Percentiles rank a stretch among this genome's conserved stretches.
Evolutionary conservation across 2,888 invertebrate genomes (phyloP).

Genomic region (Apamea monoglypha): DNA sequence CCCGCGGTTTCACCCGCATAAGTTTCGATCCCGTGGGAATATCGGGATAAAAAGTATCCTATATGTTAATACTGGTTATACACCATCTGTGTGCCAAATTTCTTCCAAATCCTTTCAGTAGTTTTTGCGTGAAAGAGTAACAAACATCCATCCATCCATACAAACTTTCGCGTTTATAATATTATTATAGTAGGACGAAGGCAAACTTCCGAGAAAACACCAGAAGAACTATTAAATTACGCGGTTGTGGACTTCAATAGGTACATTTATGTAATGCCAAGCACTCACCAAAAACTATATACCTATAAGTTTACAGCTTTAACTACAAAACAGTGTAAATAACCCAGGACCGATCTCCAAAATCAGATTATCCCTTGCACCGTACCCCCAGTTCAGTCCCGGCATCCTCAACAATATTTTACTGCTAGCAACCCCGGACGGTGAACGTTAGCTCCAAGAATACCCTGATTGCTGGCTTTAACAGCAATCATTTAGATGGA

Average conservation of each 20-base stretch:
- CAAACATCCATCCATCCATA: no score
- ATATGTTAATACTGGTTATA: no score
- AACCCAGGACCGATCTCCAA: background rate
- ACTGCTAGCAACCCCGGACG: slow-evolving; percentile 68
- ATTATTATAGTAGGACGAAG: no score
- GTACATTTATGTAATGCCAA: background rate
- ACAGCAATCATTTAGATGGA: slow-evolving; percentile 77
- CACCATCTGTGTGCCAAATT: no score
- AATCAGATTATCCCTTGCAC: slow-evolving; percentile 38
- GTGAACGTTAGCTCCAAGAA: slow-evolving; percentile 66
- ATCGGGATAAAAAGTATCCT: no score
- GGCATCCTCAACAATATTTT: slow-evolving; percentile 73
- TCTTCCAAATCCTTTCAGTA: no score
- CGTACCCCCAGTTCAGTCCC: slow-evolving; percentile 46
- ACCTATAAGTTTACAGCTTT: background rate
- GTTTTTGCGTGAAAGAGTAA: no score
- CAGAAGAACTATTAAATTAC: background rate
- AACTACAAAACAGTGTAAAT: background rate
- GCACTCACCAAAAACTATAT: background rate
- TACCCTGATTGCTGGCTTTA: slow-evolving; percentile 78
- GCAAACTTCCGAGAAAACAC: background rate
- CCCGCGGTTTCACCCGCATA: no score
- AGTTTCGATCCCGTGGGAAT: no score
- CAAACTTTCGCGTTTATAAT: no score
- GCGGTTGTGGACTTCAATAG: background rate